Percentiles rank a stretch among this genome's conserved stretches.
Evolutionary conservation across 2,797 vertebrate species (phyloP).

Genomic region (Cottoperca gobio): DNA sequence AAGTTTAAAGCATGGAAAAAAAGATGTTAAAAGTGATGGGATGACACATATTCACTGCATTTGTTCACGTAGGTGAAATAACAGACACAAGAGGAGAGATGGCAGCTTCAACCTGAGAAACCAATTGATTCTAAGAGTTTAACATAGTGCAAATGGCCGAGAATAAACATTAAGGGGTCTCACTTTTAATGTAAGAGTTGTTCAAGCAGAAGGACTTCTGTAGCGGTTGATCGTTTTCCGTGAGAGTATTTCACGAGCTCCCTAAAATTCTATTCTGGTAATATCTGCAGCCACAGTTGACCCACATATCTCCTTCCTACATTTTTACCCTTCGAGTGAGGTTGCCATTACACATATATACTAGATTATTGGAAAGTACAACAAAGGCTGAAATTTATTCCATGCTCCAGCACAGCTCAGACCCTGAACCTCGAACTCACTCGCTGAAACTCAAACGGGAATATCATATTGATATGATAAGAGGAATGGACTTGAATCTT

Average conservation of each 20-base stretch:
- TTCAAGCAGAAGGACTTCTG: conserved; percentile 4
- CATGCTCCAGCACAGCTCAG: neutral
- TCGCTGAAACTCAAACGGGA: neutral
- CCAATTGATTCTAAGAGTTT: conserved; percentile 14
- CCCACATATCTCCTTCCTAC: neutral
- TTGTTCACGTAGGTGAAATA: neutral
- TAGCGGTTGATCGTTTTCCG: neutral
- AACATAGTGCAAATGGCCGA: conserved; percentile 1
- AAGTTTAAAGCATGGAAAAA: conserved; percentile 10
- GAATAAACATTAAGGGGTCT: neutral
- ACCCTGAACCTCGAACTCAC: neutral
- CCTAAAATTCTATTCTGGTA: conserved; percentile 1
- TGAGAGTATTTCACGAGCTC: neutral
- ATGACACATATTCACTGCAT: neutral
- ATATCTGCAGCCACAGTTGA: conserved; percentile 1
- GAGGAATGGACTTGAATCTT: conserved; percentile 16
- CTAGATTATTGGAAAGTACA: conserved; percentile 18
- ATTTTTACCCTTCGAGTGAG: neutral
- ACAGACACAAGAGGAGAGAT: neutral
- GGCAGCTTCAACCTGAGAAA: neutral
- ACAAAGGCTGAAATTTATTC: conserved; percentile 6
- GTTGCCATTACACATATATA: conserved; percentile 3
- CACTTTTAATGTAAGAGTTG: neutral
- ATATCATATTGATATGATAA: too few species aligned
- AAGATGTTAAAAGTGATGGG: neutral